These are phyloP conservation scores for Aurelia aurita DNA, from an alignment of 30 jellyfish, hydroid and myxozoan genomes.

Conservation along the genomic window DNA sequence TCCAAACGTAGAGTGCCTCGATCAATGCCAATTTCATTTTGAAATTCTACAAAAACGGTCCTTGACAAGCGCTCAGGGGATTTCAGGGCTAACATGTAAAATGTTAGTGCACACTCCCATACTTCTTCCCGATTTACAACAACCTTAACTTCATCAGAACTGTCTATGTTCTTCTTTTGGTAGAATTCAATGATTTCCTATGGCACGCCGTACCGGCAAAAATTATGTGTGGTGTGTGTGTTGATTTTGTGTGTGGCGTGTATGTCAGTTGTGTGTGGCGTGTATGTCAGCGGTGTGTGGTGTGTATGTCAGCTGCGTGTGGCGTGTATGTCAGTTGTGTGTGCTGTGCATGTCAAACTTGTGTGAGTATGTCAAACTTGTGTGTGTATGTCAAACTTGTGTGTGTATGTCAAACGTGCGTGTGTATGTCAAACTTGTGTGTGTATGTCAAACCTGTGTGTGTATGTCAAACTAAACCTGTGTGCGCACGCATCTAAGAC, in stretches of 20 bases:
- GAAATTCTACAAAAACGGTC: constrained; percentile 32
- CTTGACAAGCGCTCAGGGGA: constrained; percentile 11
- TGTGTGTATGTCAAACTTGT: too few relatives aligned
- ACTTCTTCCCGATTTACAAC: constrained; percentile 10
- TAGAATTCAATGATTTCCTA: neutral
- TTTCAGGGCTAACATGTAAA: constrained; percentile 27
- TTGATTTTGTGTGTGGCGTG: neutral
- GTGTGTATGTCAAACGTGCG: too few relatives aligned
- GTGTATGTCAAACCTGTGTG: too few relatives aligned
- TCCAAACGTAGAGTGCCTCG: constrained; percentile 20
- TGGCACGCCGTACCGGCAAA: too few relatives aligned
- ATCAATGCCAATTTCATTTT: constrained; percentile 21
- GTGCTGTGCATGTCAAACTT: too few relatives aligned
- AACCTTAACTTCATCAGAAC: constrained; percentile 11
- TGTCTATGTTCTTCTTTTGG: constrained; percentile 8
- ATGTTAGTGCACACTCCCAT: constrained; percentile 23
- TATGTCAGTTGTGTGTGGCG: neutral
- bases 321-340: too few relatives aligned
- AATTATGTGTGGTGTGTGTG: neutral
- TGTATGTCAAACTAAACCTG: too few relatives aligned
- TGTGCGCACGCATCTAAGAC: too few relatives aligned
- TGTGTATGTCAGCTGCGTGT: too few relatives aligned
- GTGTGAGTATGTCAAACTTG: too few relatives aligned
- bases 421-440: too few relatives aligned
- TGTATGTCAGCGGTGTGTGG: constrained; percentile 1